Conservation (phyloP, 2,113 vertebrate species). For the Electrona antarctica region DNA sequence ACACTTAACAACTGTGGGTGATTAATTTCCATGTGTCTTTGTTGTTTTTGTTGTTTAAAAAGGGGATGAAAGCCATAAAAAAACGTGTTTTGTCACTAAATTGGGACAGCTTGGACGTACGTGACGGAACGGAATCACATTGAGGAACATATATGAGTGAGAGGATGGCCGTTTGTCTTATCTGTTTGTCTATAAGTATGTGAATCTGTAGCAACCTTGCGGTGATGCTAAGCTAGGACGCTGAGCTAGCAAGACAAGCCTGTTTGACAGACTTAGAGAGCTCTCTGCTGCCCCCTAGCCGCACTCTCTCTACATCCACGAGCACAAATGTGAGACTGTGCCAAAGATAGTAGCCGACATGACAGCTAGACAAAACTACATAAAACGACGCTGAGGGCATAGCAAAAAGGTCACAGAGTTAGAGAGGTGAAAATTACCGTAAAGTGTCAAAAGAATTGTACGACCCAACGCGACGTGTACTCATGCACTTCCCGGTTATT, state of each 20-base stretch:
- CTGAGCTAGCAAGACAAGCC: constrained; percentile 23
- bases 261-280: constrained; percentile 18
- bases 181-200: constrained; percentile 60
- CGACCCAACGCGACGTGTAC: constrained; percentile 75
- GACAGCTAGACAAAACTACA: constrained; percentile 48
- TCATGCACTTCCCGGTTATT: constrained; percentile 77
- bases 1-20: constrained; percentile 82
- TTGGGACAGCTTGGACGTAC: constrained; percentile 51
- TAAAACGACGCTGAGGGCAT: constrained; percentile 29
- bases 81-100: constrained; percentile 80
- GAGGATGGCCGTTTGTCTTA: constrained; percentile 68
- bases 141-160: constrained; percentile 36
- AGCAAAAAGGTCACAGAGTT: constrained; percentile 32
- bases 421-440: constrained; percentile 40
- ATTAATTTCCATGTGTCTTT: constrained; percentile 73
- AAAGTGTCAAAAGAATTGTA: constrained; percentile 71
- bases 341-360: constrained; percentile 77
- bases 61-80: constrained; percentile 99
- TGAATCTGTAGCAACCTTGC: constrained; percentile 78
- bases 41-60: constrained; percentile 83
- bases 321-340: constrained; percentile 80
- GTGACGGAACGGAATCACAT: constrained; percentile 49
- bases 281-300: constrained; percentile 35
- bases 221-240: constrained; percentile 50
- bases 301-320: constrained; percentile 68